Base-by-base conservation (phyloP, 2,888 invertebrate genomes). In the Gortyna flavago region DNA sequence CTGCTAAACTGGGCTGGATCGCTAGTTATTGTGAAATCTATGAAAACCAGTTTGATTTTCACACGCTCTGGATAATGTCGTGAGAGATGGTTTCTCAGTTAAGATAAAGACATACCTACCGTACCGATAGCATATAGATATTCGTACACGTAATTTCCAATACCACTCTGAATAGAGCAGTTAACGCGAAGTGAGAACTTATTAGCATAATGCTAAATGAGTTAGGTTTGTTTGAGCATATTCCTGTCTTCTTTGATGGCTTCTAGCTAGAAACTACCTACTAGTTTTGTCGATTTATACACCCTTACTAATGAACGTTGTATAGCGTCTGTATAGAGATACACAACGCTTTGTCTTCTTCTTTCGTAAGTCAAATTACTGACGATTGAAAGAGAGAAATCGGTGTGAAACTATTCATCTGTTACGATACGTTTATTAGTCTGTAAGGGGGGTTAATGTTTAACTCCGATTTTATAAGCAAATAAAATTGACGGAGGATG, bases 201-300 rank as follows among this genome's bases (percentile, higher is more conserved):
- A 83, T 85, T 85, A 85, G 77, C 83, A 81, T 85, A 81, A 76
- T 65, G 83, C 83, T 85, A 85, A 82, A 75, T 85, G 70, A 67
- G 66, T 85, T 77, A 35, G 41, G 57, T 73, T 67, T 61, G 68
- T 80, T 29, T 76, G 44, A 54, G 61, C 68, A 32, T 38, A 59
- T 71, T 59, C 25, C 51, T 72, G 69, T 38, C 48, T 81, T 72
- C 18, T 72, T 68, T 65, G 16, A 71, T 54, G 71, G 38, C 0
- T 68, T 72, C 13, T 68, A 21, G 25, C 25, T 74, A 9, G 38
- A 38, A 72, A 59, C 51, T 21, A 59, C 54, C 54, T 54, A 3
- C 9, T 75, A 29, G 44, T 21, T 62, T 29, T 13, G 48, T 6
- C 8, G 3, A 66, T 81, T 18, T 44, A 41, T 16, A n/a, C n/a